Conservation (phyloP, 2,888 invertebrate genomes). For the Octonoba sinensis region DNA sequence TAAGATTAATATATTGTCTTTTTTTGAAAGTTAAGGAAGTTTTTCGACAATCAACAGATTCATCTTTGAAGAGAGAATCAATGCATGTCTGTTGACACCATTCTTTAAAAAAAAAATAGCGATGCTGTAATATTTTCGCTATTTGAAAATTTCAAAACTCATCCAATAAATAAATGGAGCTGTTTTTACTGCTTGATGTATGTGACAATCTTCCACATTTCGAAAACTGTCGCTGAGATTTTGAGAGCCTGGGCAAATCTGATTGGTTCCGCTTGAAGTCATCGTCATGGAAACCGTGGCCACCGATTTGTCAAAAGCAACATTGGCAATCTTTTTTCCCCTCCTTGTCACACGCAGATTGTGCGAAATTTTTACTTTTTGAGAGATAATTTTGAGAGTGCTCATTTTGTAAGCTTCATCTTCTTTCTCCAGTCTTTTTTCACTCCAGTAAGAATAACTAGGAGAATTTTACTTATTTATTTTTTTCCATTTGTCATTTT, state of each 20-base stretch:
- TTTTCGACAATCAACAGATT: no score
- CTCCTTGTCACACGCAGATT: constrained; percentile 43
- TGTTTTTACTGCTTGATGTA: no score
- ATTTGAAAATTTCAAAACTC: no score
- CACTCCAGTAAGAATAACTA: no score
- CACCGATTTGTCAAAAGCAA: constrained; percentile 53
- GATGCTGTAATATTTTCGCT: no score
- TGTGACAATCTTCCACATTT: constrained; percentile 31
- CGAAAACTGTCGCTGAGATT: constrained; percentile 19
- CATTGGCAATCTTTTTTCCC: constrained; percentile 29
- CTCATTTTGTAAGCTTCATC: constrained; percentile 8
- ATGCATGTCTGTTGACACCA: no score
- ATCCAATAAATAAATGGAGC: no score
- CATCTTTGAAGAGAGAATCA: no score
- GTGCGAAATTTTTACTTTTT: constrained; percentile 22
- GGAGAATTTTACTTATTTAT: neutral
- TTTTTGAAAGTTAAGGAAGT: no score
- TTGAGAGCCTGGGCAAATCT: constrained; percentile 46
- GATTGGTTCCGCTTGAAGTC: constrained; percentile 38
- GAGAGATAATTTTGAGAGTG: constrained; percentile 34
- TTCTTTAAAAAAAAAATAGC: no score
- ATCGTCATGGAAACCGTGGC: constrained; percentile 38
- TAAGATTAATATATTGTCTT: no score
- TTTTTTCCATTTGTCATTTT: constrained; percentile 6
- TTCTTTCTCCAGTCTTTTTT: neutral